A percentile compares a stretch with the other conserved stretches of the same genome.
These are phyloP conservation scores for Octopus bimaculoides DNA, from an alignment of 1,140 invertebrate genomes.

Conservation along the genomic window DNA sequence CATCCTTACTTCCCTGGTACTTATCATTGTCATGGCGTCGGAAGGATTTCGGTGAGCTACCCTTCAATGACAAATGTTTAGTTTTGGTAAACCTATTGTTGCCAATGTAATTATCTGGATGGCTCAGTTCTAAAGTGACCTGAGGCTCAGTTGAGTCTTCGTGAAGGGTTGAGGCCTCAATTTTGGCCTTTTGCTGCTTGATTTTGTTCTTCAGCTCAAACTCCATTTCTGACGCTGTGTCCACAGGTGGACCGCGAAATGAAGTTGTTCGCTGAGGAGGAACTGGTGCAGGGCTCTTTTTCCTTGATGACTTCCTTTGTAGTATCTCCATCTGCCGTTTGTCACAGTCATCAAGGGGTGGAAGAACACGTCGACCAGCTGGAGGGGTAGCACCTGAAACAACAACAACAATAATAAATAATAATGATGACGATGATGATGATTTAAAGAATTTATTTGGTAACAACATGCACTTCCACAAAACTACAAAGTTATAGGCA, in stretches of 20 bases:
- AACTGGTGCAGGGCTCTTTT: conserved; percentile 38
- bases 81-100: not conserved
- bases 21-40: conserved; percentile 26
- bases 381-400: conserved; percentile 49
- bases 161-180: conserved; percentile 38
- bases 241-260: conserved; percentile 17
- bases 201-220: conserved; percentile 48
- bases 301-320: conserved; percentile 35
- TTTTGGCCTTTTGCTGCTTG: conserved; percentile 50
- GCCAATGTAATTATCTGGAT: not conserved
- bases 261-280: conserved; percentile 44
- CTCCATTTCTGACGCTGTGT: conserved; percentile 30
- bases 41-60: conserved; percentile 30
- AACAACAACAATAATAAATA: not conserved
- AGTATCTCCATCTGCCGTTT: conserved; percentile 36
- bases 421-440: too few relatives aligned
- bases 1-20: conserved; percentile 18
- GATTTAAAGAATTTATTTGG: too few relatives aligned
- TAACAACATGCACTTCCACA: too few relatives aligned
- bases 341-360: conserved; percentile 44
- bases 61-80: not conserved
- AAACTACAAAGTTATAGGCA: too few relatives aligned
- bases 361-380: conserved; percentile 39
- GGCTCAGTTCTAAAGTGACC: not conserved
- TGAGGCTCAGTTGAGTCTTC: conserved; percentile 30